A percentile compares a stretch with the other conserved stretches of the same genome.
Conservation (phyloP, 2,113 vertebrate genomes). For the Microtus oregoni region DNA sequence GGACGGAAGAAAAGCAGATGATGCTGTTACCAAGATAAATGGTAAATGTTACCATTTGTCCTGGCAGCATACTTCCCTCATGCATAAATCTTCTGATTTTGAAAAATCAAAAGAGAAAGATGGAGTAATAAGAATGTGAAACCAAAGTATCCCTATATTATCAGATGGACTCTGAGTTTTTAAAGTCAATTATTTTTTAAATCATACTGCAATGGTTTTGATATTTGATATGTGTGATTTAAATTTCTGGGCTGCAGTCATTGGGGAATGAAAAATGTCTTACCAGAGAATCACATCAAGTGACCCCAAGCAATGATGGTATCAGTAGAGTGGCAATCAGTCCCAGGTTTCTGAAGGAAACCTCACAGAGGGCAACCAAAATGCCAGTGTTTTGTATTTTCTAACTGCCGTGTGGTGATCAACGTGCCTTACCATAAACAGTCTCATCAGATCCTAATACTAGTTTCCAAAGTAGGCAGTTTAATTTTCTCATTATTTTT, state of each 20-base stretch:
- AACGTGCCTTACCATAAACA: not conserved
- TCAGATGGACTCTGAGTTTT: not conserved
- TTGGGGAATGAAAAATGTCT: constrained; percentile 37
- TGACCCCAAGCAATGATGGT: not conserved
- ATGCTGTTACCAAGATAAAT: not conserved
- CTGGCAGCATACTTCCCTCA: not conserved
- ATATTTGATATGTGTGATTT: constrained; percentile 43
- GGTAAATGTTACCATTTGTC: not conserved
- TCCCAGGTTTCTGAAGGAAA: constrained; percentile 24
- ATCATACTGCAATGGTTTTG: constrained; percentile 13
- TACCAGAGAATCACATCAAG: constrained; percentile 22
- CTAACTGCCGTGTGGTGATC: not conserved
- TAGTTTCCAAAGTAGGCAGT: not conserved
- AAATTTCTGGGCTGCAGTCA: constrained; percentile 14
- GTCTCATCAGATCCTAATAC: not conserved
- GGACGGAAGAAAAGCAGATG: not conserved
- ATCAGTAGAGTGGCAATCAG: not conserved
- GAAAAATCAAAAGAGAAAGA: not conserved
- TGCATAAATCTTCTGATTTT: constrained; percentile 14
- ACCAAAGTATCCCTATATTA: not conserved
- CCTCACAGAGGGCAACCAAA: not conserved
- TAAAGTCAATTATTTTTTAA: not conserved
- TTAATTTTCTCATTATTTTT: not conserved
- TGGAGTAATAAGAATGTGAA: constrained; percentile 8
- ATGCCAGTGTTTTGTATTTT: not conserved